Conservation (phyloP, 2,113 vertebrate genomes). For the Phalacrocorax aristotelis region DNA sequence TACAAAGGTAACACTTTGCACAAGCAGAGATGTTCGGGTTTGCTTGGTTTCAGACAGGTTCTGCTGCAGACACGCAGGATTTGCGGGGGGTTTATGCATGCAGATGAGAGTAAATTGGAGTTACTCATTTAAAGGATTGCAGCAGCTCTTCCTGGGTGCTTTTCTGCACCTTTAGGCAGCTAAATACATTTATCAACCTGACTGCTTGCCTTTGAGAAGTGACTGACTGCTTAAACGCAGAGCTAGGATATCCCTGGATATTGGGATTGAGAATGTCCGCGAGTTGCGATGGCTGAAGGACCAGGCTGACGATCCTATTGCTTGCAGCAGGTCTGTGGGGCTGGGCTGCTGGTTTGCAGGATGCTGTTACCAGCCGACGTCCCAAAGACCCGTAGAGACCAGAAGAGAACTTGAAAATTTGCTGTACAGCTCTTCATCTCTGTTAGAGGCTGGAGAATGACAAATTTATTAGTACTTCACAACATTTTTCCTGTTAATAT, state of each 20-base stretch:
- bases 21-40: background rate
- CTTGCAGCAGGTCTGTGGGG: accelerated
- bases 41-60: background rate
- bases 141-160: background rate
- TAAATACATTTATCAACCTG: background rate
- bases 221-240: background rate
- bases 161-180: background rate
- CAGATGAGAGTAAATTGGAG: background rate
- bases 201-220: background rate
- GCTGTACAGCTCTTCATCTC: background rate
- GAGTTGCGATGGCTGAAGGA: accelerated
- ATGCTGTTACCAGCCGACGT: background rate
- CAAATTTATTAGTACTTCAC: conserved; percentile 16
- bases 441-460: background rate
- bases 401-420: background rate
- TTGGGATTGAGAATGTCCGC: accelerated
- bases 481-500: conserved; percentile 14
- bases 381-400: accelerated
- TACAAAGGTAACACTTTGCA: background rate
- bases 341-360: background rate
- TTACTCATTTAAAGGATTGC: background rate
- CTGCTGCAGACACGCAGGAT: background rate
- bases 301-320: accelerated
- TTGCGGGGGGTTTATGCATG: accelerated
- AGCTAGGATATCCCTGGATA: background rate